Evolutionary conservation across 2,797 vertebrate genomes (phyloP).

Genomic region (Phyllotis vaccarum): DNA sequence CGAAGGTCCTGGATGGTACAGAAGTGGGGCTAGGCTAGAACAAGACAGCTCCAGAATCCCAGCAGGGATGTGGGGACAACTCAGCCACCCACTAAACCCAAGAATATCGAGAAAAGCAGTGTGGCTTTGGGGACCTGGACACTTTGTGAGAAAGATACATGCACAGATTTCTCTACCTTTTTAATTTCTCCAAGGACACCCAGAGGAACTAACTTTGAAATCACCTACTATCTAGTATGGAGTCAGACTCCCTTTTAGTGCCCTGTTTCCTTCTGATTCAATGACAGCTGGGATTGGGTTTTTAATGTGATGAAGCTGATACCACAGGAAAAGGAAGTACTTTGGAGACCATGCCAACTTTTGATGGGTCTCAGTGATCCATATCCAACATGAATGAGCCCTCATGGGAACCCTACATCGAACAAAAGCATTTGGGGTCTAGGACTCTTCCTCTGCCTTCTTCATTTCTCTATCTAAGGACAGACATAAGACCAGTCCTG

Average conservation of each 20-base stretch:
- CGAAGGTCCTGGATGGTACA: background rate
- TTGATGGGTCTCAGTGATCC: background rate
- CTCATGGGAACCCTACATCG: background rate
- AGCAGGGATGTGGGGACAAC: background rate
- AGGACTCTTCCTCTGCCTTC: background rate
- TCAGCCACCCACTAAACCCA: background rate
- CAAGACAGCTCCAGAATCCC: background rate
- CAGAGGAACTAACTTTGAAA: background rate
- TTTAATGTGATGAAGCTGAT: slow-evolving; percentile 46
- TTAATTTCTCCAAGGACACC: background rate
- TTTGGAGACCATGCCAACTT: background rate
- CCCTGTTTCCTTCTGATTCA: background rate
- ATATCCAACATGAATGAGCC: background rate
- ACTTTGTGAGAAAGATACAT: background rate
- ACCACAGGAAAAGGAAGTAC: slow-evolving; percentile 24
- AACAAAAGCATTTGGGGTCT: rapidly evolving
- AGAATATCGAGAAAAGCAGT: background rate
- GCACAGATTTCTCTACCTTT: background rate
- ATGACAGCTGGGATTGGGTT: slow-evolving; percentile 7
- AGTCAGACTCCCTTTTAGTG: background rate
- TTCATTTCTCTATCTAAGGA: background rate
- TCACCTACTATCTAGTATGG: background rate
- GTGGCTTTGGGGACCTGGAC: background rate
- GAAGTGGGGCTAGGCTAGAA: background rate
- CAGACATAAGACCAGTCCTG: slow-evolving; percentile 2